These are phyloP conservation scores for Gobionotothen gibberifrons DNA, from an alignment of 2,797 vertebrate genomes.

Conservation along the genomic window DNA sequence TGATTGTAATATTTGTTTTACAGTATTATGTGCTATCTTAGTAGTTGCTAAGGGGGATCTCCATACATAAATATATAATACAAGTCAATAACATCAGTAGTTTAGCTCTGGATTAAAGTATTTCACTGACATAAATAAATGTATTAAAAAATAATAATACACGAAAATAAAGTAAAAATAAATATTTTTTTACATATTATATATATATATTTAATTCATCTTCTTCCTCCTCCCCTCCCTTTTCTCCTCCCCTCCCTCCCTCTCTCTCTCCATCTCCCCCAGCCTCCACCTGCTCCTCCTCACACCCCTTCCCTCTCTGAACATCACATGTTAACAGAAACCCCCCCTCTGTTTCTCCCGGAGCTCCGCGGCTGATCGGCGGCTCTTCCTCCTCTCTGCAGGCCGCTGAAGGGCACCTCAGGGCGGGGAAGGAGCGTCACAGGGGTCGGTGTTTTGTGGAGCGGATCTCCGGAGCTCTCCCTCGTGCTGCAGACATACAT, in stretches of 20 bases:
- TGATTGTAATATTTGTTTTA: too few species aligned
- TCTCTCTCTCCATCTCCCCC: neutral
- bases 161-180: too few species aligned
- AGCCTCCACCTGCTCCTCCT: slow-evolving; percentile 12
- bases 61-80: too few species aligned
- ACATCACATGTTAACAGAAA: neutral
- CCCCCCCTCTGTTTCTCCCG: neutral
- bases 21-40: too few species aligned
- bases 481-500: slow-evolving; percentile 13
- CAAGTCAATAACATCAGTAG: too few species aligned
- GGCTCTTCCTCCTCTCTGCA: slow-evolving; percentile 4
- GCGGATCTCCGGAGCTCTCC: slow-evolving; percentile 32
- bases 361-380: slow-evolving; percentile 22
- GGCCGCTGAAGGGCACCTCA: slow-evolving; percentile 33
- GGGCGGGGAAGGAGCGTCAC: slow-evolving; percentile 35
- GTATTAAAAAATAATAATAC: too few species aligned
- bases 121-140: too few species aligned
- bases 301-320: neutral
- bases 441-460: slow-evolving; percentile 4
- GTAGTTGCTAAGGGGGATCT: too few species aligned
- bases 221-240: neutral
- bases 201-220: too few species aligned
- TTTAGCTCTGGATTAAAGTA: too few species aligned
- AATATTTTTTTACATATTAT: too few species aligned
- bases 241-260: neutral